Evolutionary conservation across 2,888 invertebrate genomes (phyloP).

Genomic region (Dichetophora obliterata): DNA sequence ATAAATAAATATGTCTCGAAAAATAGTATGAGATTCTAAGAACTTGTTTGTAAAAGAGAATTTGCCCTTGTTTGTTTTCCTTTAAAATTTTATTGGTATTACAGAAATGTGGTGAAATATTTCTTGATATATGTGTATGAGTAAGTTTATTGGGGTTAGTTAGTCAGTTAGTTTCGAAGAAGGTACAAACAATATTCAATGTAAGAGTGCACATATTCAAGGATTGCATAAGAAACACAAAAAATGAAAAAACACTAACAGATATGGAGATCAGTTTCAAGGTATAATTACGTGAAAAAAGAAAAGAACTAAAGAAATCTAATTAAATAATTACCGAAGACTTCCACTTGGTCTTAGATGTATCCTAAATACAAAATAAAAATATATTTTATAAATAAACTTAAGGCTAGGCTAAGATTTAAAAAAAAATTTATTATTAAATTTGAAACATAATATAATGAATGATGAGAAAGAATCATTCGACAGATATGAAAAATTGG

Average conservation of each 20-base stretch:
- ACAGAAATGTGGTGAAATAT: too few relatives aligned
- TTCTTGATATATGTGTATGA: too few relatives aligned
- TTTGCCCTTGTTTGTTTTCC: too few relatives aligned
- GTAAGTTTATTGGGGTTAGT: too few relatives aligned
- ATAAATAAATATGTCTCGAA: too few relatives aligned
- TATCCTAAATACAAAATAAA: conserved; percentile 65
- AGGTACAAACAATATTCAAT: neutral
- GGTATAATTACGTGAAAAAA: neutral
- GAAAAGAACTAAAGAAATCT: neutral
- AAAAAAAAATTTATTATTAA: conserved; percentile 28
- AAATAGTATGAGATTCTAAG: too few relatives aligned
- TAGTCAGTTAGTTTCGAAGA: too few relatives aligned
- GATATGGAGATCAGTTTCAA: neutral
- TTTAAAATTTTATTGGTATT: too few relatives aligned
- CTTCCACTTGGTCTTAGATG: conserved; percentile 68
- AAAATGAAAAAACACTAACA: neutral
- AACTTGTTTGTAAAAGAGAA: too few relatives aligned
- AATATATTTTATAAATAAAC: conserved; percentile 41
- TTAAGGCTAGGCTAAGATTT: neutral
- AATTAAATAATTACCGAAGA: conserved; percentile 65
- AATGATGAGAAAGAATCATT: neutral
- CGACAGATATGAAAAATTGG: neutral
- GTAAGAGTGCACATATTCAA: neutral
- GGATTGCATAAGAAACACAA: neutral
- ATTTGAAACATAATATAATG: neutral